Evolutionary conservation across 1,140 invertebrate genomes (phyloP), one percentile per base, ranked within the genome.

Genomic region (Aethina tumida): DNA sequence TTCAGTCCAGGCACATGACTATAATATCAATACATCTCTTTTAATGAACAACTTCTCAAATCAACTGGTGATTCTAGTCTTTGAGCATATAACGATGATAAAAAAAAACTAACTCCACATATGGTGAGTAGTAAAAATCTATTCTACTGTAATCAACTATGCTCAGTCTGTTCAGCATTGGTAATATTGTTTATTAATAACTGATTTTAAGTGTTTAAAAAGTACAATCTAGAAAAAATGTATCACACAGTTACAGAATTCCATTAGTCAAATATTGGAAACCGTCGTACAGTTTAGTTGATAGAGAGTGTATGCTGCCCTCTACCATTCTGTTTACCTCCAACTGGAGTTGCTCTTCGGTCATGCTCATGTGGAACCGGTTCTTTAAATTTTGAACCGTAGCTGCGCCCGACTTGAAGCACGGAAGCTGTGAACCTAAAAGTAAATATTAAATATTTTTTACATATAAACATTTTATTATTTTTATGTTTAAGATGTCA

Each of bases 241-340:
- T 25, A 13, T 31, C 12, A 31, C 24, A 33, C 15, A 32, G 41
- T 50, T 48, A 82, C 58, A 81, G 70, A 54, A 99, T 99, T 43
- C 96, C 96, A 70, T 99, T 99, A 43, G 95, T 97, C 52, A 96
- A 84, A 72, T 99, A 99, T 70, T 99, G 97, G 68, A 96, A 99
- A 52, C 90, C 85, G 71, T 99, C 97, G 65, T 99, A 99, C 8
- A 99, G 75, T 63, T 93, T 90, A 3, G 97, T 99, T 29, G 94
- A 97, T 36, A 97, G 73, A 17, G 95, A 98, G 63, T 96, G 84
- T 21, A 96, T 77, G 60, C 91, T 94, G 46, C 87, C 82, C 52
- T 95, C 84, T 5, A 99, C 95, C 59, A 99, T 77, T 35, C 79
- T 76, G 53, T 98, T 91, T 0, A 98, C 88, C 32, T 94, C 76